Evolutionary conservation across 2,113 vertebrate genomes (phyloP).

Genomic region (Oxygymnocypris stewartii): DNA sequence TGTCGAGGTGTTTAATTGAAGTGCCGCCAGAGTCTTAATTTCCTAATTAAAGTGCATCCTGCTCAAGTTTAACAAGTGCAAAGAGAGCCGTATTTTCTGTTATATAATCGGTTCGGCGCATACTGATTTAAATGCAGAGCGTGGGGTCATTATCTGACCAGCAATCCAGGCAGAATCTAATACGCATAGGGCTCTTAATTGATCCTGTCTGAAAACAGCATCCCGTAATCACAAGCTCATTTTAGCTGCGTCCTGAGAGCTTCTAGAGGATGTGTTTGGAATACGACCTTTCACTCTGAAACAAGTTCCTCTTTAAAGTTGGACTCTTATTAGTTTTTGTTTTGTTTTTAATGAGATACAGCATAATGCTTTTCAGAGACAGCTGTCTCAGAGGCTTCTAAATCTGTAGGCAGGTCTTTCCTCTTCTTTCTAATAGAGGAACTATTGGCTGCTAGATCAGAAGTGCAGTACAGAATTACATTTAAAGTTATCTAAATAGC

Average conservation of each 20-base stretch:
- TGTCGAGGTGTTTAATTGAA: background rate
- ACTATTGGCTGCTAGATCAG: background rate
- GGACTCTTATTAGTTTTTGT: too few relatives aligned
- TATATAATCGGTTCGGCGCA: slow-evolving; percentile 36
- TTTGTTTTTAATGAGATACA: slow-evolving; percentile 24
- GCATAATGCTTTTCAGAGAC: background rate
- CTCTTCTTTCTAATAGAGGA: background rate
- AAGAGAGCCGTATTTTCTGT: slow-evolving; percentile 31
- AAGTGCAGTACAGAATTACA: background rate
- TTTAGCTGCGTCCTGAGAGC: slow-evolving; percentile 64
- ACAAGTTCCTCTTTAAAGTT: background rate
- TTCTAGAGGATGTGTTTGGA: slow-evolving; percentile 61
- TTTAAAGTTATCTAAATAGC: background rate
- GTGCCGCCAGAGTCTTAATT: background rate
- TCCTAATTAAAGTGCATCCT: slow-evolving; percentile 11
- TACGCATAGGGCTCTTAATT: slow-evolving; percentile 66
- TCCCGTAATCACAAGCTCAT: slow-evolving; percentile 61
- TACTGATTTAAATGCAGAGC: slow-evolving; percentile 64
- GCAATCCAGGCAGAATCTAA: slow-evolving; percentile 62
- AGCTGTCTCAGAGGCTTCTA: slow-evolving; percentile 19
- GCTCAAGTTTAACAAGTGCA: slow-evolving; percentile 7
- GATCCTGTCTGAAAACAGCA: slow-evolving; percentile 66
- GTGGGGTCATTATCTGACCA: slow-evolving; percentile 59
- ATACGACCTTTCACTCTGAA: slow-evolving; percentile 67
- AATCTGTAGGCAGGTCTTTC: slow-evolving; percentile 39